Evolutionary conservation across 1,140 invertebrate genomes (phyloP).

Genomic region (Orchesella cincta): DNA sequence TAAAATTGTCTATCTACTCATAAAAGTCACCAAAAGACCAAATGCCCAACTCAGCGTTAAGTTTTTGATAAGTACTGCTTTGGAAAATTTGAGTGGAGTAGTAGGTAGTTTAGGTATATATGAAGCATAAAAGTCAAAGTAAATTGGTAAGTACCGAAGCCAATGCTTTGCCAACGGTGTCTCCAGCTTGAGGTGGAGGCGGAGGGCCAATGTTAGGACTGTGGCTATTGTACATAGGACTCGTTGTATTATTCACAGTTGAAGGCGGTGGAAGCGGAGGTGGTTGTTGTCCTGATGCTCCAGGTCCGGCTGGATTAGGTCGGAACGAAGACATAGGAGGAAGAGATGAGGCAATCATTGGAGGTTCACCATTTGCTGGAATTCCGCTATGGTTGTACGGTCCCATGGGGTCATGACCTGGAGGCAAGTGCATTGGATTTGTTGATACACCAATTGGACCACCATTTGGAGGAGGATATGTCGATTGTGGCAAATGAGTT

Average conservation of each 20-base stretch:
- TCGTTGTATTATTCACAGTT: constrained; percentile 56
- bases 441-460: constrained; percentile 32
- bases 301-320: constrained; percentile 61
- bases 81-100: no score
- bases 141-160: constrained; percentile 65
- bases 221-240: constrained; percentile 59
- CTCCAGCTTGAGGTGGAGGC: constrained; percentile 63
- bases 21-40: no score
- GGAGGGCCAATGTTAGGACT: constrained; percentile 54
- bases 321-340: constrained; percentile 93
- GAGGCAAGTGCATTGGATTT: constrained; percentile 60
- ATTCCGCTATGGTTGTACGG: constrained; percentile 57
- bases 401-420: constrained; percentile 50
- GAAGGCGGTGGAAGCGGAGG: constrained; percentile 60
- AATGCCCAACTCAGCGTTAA: no score
- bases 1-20: no score
- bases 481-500: constrained; percentile 51
- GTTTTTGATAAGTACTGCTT: no score
- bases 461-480: constrained; percentile 42
- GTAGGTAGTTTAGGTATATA: no score
- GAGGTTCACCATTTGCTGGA: constrained; percentile 58
- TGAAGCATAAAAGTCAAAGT: no score
- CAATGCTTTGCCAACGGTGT: constrained; percentile 76
- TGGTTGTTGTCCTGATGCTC: constrained; percentile 57
- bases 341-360: constrained; percentile 70